These are phyloP conservation scores for Drosophila rubida DNA, from an alignment of 2,888 invertebrate species.

Conservation along the genomic window DNA sequence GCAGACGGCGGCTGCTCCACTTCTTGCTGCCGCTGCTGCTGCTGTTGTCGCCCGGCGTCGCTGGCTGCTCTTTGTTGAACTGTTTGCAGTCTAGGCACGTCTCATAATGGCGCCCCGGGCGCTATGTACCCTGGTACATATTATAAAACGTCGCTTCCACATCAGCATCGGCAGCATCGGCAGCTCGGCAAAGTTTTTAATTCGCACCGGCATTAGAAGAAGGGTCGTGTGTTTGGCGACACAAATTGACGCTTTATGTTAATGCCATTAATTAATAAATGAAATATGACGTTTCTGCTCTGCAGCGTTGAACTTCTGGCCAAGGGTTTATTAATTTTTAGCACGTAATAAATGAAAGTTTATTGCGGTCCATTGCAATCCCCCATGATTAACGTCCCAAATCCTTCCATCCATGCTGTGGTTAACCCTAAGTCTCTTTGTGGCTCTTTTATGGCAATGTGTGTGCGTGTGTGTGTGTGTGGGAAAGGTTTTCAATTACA, in stretches of 20 bases:
- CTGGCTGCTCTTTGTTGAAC: slow-evolving; percentile 34
- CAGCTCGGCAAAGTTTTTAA: slow-evolving; percentile 68
- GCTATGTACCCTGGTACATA: slow-evolving; percentile 36
- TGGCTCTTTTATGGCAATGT: too few species aligned
- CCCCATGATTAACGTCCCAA: background rate
- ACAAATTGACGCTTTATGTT: slow-evolving; percentile 77
- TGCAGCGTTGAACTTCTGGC: slow-evolving; percentile 40
- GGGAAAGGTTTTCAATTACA: slow-evolving; percentile 6
- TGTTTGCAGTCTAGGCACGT: slow-evolving; percentile 73
- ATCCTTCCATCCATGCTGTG: slow-evolving; percentile 2
- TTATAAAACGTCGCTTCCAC: slow-evolving; percentile 51
- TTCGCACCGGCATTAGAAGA: slow-evolving; percentile 56
- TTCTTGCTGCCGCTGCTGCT: slow-evolving; percentile 6
- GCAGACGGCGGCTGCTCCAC: background rate
- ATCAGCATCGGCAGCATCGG: slow-evolving; percentile 2
- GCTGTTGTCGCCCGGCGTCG: slow-evolving; percentile 25
- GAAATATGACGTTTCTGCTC: slow-evolving; percentile 65
- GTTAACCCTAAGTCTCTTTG: slow-evolving; percentile 21
- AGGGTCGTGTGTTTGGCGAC: slow-evolving; percentile 8
- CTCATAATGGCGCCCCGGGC: slow-evolving; percentile 50
- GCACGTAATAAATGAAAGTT: slow-evolving; percentile 76
- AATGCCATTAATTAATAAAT: slow-evolving; percentile 78
- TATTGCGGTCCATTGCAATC: slow-evolving; percentile 32
- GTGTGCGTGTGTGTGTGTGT: slow-evolving; percentile 28
- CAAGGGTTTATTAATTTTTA: slow-evolving; percentile 68